Evolutionary conservation across 2,888 invertebrate species (phyloP).

Genomic region (Orthosia incerta): DNA sequence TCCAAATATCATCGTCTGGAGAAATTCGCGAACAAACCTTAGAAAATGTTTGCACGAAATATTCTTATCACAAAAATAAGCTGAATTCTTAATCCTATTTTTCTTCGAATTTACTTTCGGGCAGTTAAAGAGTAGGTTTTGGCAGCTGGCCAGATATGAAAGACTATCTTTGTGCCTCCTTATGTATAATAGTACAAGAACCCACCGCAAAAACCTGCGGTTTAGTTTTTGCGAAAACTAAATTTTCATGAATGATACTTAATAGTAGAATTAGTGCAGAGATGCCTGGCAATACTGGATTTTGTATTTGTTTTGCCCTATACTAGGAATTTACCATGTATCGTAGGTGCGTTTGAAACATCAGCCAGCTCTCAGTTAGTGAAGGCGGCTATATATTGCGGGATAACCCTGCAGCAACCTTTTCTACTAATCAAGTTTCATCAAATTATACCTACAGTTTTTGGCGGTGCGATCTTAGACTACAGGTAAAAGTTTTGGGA

Average conservation of each 20-base stretch:
- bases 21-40: neutral
- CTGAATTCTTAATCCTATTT: constrained; percentile 54
- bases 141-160: constrained; percentile 42
- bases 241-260: too few relatives aligned
- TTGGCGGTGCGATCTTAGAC: too few relatives aligned
- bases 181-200: neutral
- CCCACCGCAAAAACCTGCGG: too few relatives aligned
- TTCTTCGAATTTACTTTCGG: constrained; percentile 48
- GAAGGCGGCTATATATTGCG: too few relatives aligned
- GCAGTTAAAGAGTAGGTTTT: constrained; percentile 35
- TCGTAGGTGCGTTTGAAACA: too few relatives aligned
- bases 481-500: constrained; percentile 17
- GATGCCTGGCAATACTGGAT: too few relatives aligned
- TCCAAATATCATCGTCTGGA: neutral
- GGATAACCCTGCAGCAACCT: neutral
- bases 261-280: too few relatives aligned
- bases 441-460: too few relatives aligned
- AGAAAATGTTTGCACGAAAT: constrained; percentile 39
- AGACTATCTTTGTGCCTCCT: constrained; percentile 1
- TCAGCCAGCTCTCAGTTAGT: too few relatives aligned
- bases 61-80: constrained; percentile 51
- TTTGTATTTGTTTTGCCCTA: too few relatives aligned
- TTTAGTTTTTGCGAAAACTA: too few relatives aligned
- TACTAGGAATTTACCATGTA: too few relatives aligned
- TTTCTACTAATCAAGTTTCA: neutral